A percentile compares a stretch with the other conserved stretches of the same genome.
Evolutionary conservation across 2,797 vertebrate species (phyloP).

Genomic region (Pyrocephalus nanus): DNA sequence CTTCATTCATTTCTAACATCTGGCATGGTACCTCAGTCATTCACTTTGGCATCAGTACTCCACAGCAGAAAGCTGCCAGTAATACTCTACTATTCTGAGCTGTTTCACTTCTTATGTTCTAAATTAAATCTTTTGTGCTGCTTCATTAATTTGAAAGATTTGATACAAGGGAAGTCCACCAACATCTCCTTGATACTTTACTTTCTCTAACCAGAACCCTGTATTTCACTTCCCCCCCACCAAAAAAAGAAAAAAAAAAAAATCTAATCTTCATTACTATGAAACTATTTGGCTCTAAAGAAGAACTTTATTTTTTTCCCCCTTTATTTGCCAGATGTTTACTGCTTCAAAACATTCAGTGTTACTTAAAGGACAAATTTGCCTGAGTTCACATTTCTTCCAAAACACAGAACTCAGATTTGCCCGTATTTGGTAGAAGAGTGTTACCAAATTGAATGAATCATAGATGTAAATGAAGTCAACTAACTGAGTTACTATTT

Average conservation of each 20-base stretch:
- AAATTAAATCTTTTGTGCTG: neutral
- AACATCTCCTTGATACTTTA: neutral
- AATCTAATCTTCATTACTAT: neutral
- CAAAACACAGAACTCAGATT: neutral
- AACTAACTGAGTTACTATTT: constrained; percentile 17
- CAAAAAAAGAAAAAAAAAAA: neutral
- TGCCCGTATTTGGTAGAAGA: neutral
- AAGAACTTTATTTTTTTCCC: neutral
- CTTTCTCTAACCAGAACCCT: neutral
- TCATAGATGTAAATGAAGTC: constrained; percentile 43
- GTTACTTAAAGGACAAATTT: neutral
- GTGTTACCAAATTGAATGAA: constrained; percentile 14
- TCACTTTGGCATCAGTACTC: neutral
- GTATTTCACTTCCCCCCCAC: neutral
- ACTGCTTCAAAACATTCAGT: neutral
- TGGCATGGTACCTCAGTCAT: neutral
- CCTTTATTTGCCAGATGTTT: neutral
- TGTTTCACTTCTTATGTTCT: neutral
- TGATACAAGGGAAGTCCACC: neutral
- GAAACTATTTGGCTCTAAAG: neutral
- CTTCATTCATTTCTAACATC: neutral
- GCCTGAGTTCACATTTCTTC: neutral
- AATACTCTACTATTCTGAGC: neutral
- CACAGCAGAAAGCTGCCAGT: neutral
- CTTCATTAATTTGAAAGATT: neutral